phyloP scores from a whole-genome alignment of 2,113 vertebrate genomes.

The Penelope pileata region DNA sequence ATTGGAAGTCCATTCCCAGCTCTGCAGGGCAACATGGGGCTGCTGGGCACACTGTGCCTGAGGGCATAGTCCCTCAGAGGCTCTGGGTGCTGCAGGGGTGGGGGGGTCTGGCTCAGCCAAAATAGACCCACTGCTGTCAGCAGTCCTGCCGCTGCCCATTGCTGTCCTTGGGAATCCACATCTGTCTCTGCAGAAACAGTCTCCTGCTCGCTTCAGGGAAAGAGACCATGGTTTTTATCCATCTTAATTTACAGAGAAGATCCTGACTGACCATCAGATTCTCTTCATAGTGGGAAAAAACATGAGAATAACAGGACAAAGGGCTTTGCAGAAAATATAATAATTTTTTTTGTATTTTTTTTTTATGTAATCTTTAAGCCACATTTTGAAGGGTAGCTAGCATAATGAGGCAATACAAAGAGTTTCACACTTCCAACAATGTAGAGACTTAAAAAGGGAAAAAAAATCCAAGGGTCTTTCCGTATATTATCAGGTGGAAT shows the following conservation, averaged over 20 bases:
- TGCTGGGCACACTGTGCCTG: background rate
- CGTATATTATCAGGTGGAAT: background rate
- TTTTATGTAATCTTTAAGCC: no score
- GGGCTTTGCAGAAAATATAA: background rate
- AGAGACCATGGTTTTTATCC: background rate
- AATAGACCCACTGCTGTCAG: background rate
- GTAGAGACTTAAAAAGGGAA: background rate
- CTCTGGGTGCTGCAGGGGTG: background rate
- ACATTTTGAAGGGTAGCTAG: background rate
- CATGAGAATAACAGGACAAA: background rate
- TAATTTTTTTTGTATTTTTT: no score
- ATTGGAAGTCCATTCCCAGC: rapidly evolving
- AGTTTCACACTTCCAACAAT: background rate
- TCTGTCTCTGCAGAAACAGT: background rate
- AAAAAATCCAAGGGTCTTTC: background rate
- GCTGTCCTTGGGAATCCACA: background rate
- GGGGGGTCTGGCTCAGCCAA: background rate
- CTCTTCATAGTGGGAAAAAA: background rate
- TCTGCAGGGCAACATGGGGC: background rate
- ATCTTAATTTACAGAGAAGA: background rate
- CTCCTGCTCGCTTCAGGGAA: background rate
- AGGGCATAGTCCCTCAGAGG: rapidly evolving
- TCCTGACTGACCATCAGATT: background rate
- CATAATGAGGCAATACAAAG: background rate
- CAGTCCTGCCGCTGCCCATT: background rate